Conservation (phyloP, 2,888 invertebrate species). For the Linnaemya vulpina region DNA sequence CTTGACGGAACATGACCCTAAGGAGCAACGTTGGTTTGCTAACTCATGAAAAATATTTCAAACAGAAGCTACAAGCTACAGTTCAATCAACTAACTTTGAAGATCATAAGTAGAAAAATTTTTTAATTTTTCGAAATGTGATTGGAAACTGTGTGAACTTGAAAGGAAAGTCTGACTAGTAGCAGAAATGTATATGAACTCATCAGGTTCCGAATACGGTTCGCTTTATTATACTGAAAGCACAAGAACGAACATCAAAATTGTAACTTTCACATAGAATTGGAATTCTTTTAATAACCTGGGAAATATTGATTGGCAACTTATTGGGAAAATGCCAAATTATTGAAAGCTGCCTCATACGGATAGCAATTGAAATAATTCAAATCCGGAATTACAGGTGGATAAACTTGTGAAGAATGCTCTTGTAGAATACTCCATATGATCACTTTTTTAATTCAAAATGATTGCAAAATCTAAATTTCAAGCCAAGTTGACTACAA, state of each 20-base stretch:
- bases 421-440: background rate
- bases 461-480: background rate
- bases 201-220: background rate
- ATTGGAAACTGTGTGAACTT: background rate
- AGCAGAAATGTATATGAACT: background rate
- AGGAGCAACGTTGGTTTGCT: background rate
- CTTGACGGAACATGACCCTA: constrained; percentile 15
- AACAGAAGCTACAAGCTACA: background rate
- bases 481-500: background rate
- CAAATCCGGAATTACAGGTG: background rate
- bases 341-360: background rate
- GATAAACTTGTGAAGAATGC: background rate
- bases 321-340: background rate
- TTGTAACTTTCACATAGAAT: background rate
- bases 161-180: background rate
- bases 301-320: background rate
- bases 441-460: background rate
- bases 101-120: too few species aligned
- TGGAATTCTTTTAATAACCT: background rate
- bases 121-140: background rate
- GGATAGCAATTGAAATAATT: background rate
- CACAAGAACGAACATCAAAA: background rate
- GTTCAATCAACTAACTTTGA: background rate
- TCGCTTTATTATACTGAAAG: background rate
- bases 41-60: background rate